Percentiles rank a stretch among this genome's conserved stretches.
phyloP scores from a whole-genome alignment of 2,113 vertebrate genomes.

The Pteropus alecto region DNA sequence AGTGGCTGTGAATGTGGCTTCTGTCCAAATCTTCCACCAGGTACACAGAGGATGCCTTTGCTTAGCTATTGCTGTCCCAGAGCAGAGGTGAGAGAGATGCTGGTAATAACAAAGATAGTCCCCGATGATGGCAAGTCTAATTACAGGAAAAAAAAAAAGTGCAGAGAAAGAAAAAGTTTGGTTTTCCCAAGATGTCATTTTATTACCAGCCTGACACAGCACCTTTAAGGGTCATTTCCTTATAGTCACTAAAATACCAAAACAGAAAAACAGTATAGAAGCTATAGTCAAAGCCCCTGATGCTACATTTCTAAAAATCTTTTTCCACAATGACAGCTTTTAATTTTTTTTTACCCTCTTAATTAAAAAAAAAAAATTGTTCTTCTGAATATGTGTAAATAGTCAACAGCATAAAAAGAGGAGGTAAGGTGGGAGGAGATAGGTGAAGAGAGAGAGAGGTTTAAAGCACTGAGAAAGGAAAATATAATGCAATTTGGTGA shows the following conservation, averaged over 20 bases:
- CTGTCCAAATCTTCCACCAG: conserved; percentile 33
- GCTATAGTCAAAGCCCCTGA: conserved; percentile 58
- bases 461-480: neutral
- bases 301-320: conserved; percentile 72
- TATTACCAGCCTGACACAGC: conserved; percentile 79
- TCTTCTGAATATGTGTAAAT: conserved; percentile 39
- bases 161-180: conserved; percentile 78
- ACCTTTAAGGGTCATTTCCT: conserved; percentile 84
- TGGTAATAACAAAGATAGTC: conserved; percentile 79
- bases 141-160: conserved; percentile 70
- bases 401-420: conserved; percentile 45
- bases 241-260: conserved; percentile 78
- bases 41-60: conserved; percentile 56
- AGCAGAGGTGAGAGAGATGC: conserved; percentile 72
- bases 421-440: neutral
- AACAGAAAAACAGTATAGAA: conserved; percentile 65
- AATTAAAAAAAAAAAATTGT: conserved; percentile 73
- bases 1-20: conserved; percentile 55
- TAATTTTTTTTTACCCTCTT: conserved; percentile 69
- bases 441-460: neutral
- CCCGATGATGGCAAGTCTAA: conserved; percentile 80
- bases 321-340: conserved; percentile 66
- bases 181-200: conserved; percentile 75
- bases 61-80: conserved; percentile 69
- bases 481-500: neutral